Evolutionary conservation across 2,888 invertebrate genomes (phyloP), one percentile per base, ranked within the genome.

Genomic region (Mythimna loreyi): DNA sequence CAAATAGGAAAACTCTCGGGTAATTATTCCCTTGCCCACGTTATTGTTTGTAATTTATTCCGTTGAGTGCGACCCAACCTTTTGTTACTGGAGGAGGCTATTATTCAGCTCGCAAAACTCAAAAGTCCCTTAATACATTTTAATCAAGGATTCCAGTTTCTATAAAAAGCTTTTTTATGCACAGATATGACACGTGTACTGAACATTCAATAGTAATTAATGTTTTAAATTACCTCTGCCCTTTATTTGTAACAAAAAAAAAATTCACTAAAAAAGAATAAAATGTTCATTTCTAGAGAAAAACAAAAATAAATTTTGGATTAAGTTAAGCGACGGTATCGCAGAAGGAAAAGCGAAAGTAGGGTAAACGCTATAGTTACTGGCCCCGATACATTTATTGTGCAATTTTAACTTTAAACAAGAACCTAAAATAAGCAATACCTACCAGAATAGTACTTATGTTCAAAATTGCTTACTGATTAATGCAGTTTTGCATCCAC

Each of bases 11-110:
- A 58, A 65, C 21, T 21, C 16, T 53, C 23, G 40, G 72, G n/a
- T n/a, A n/a, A n/a, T 25, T n/a, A 43, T 25, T 55, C 36, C 28
- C 13, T 56, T 56, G 9, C 28, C 40, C 33, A 28, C 6, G 47
- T 58, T 58, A 47, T 40, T 73, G 19, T 45, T 68, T 40, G 9
- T 69, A 56, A 56, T 69, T 45, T 74, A 68, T 74, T 55, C n/a
- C 33, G 47, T 53, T 16, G 28, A 69, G 25, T 47, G 49, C 45
- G 49, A 28, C 47, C 57, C 33, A 21, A 56, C 30, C 55, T 64
- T 64, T 64, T 75, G 33, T 60, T 56, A 33, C 40, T 60, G 21
- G 16, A 36, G 19, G 21, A 40, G 56, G 40, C 63, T 56, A 69
- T 64, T 52, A 69, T 70, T 21, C 43, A 33, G 28, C 33, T 60